Conservation (phyloP, 2,113 vertebrate species). For the Chascanopsetta lugubris region DNA sequence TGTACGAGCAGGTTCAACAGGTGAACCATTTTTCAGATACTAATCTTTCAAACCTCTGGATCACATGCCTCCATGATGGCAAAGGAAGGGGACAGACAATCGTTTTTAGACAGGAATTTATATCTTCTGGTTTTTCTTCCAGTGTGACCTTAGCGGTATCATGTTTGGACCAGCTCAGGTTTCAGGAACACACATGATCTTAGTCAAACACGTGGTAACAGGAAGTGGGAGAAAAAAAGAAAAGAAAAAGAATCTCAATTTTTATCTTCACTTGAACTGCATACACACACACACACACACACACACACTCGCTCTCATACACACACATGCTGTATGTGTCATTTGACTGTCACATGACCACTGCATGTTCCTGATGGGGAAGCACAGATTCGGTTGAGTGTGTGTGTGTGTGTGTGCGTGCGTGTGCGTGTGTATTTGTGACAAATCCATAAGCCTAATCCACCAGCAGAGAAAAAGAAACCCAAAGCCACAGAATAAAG, state of each 20-base stretch:
- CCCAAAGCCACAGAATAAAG: conserved; percentile 34
- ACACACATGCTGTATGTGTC: conserved; percentile 35
- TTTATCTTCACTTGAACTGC: background rate
- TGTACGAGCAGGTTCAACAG: conserved; percentile 17
- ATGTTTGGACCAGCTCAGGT: conserved; percentile 25
- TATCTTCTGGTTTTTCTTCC: conserved; percentile 11
- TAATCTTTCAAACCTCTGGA: conserved; percentile 39
- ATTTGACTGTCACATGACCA: conserved; percentile 73
- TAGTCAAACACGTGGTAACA: conserved; percentile 10
- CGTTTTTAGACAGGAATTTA: conserved; percentile 32
- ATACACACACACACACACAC: background rate
- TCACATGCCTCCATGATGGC: conserved; percentile 42
- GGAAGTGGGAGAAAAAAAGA: conserved; percentile 6
- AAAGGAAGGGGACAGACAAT: conserved; percentile 30
- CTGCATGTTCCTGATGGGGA: conserved; percentile 58
- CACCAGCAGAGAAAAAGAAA: conserved; percentile 34
- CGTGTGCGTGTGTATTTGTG: conserved; percentile 30
- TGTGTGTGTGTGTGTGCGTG: conserved; percentile 33
- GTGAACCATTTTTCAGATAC: conserved; percentile 40
- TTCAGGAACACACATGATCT: conserved; percentile 38
- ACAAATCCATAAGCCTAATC: conserved; percentile 56
- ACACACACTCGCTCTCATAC: background rate
- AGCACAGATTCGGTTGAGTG: conserved; percentile 44
- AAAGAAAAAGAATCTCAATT: background rate
- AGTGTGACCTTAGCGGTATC: conserved; percentile 36